These are phyloP conservation scores for Myotis yumanensis DNA, from an alignment of 2,113 vertebrate genomes.

Conservation along the genomic window DNA sequence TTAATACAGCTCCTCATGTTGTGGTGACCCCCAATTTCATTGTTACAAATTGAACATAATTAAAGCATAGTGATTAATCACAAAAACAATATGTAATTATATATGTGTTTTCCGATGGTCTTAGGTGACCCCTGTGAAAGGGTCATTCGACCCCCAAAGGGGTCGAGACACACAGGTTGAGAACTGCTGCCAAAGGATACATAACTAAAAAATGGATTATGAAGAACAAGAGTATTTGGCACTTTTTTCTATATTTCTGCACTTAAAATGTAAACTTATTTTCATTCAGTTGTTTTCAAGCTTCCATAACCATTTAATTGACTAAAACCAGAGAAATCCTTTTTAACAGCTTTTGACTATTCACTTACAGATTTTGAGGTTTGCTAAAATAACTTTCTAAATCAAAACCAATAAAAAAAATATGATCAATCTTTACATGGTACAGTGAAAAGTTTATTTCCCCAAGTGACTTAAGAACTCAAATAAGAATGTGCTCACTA, in stretches of 20 bases:
- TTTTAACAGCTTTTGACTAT: not conserved
- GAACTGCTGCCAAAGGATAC: not conserved
- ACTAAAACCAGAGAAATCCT: not conserved
- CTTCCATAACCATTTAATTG: not conserved
- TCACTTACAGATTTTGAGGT: conserved; percentile 14
- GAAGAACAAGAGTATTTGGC: not conserved
- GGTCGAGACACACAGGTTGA: too few species aligned
- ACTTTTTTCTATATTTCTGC: conserved; percentile 10
- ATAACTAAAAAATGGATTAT: not conserved
- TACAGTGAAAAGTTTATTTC: not conserved
- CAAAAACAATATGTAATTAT: too few species aligned
- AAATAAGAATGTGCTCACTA: not conserved
- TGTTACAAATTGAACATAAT: too few species aligned
- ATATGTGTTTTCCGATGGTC: too few species aligned
- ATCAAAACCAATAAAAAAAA: conserved; percentile 1
- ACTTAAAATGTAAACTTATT: not conserved
- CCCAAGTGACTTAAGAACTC: not conserved
- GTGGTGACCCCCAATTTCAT: too few species aligned
- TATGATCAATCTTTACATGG: not conserved
- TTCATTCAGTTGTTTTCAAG: not conserved
- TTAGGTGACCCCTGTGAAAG: too few species aligned
- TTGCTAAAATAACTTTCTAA: conserved; percentile 38
- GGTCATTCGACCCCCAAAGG: too few species aligned
- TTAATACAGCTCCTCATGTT: too few species aligned
- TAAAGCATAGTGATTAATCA: too few species aligned